Evolutionary conservation across 2,113 vertebrate species (phyloP).

Genomic region (Oryctolagus cuniculus): DNA sequence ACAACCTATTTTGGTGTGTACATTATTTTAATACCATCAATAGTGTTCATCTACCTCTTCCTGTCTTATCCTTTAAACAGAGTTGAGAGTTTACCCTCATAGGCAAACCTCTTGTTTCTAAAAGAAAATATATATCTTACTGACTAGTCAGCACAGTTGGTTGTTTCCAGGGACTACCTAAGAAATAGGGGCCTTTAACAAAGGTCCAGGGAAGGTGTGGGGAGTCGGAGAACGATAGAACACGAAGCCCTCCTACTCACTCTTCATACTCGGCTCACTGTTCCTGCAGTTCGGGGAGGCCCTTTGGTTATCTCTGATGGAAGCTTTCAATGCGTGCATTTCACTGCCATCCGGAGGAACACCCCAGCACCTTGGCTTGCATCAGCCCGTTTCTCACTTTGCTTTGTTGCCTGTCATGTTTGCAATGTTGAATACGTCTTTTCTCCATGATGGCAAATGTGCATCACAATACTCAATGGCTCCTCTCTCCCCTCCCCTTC

Average conservation of each 20-base stretch:
- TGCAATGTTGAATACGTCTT: slow-evolving; percentile 75
- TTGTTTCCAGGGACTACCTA: neutral
- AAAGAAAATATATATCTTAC: slow-evolving; percentile 39
- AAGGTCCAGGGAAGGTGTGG: neutral
- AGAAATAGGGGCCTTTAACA: neutral
- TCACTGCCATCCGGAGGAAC: slow-evolving; percentile 15
- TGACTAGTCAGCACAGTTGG: neutral
- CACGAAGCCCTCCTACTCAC: slow-evolving; percentile 41
- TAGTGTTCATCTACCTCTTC: neutral
- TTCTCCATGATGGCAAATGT: slow-evolving; percentile 81
- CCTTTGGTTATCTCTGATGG: neutral
- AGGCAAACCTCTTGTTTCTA: slow-evolving; percentile 35
- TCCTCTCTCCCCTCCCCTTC: slow-evolving; percentile 53
- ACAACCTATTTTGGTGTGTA: neutral
- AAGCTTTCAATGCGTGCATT: neutral
- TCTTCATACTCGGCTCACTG: slow-evolving; percentile 62
- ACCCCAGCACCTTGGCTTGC: neutral
- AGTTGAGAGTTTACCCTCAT: slow-evolving; percentile 58
- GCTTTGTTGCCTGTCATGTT: slow-evolving; percentile 70
- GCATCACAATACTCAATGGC: slow-evolving; percentile 84
- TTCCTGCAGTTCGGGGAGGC: neutral
- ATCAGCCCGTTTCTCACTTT: slow-evolving; percentile 51
- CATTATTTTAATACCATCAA: neutral
- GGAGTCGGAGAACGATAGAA: neutral
- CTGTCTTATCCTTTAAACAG: slow-evolving; percentile 44